Evolutionary conservation across 2,888 invertebrate species (phyloP), one percentile per base, ranked within the genome.

Genomic region (Arctia plantaginis): DNA sequence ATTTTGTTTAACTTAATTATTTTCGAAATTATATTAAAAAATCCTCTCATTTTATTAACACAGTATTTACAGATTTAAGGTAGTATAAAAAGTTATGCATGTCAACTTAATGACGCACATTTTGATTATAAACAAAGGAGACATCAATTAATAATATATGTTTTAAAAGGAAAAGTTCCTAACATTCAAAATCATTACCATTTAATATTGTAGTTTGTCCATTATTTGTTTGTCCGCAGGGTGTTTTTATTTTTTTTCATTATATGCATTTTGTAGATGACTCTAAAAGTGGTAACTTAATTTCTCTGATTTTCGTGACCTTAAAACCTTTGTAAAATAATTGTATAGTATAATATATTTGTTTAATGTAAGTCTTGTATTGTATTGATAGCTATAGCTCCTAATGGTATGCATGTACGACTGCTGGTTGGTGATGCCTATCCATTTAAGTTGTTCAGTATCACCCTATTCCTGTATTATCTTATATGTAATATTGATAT

Each of bases 261-360:
- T 81, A 80, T 71, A 65, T 74, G 71, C 79, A 75, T 72, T 77
- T 30, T 18, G 85, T 82, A 82, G 75, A 75, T 86, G 85, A 90
- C 90, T 90, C 91, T 89, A 89, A 93, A 94, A 94, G 94, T 95
- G 94, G 94, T 95, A 94, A 91, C 89, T 87, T 95, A 95, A 94
- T 94, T 94, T 95, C 94, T 95, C 94, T 91, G 85, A 90, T 90
- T 89, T 89, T 84, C 87, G 85, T 88, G 86, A 83, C 82, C 79
- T 77, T 78, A 41, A 72, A 79, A 82, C 78, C 75, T 82, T 84
- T 73, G 71, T 78, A 77, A 75, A 74, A 78, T 30, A 41, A n/a
- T 76, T 84, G 73, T 78, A 83, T 86, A 82, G 79, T 83, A 66
- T 65, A 83, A 83, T 80, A 77, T 81, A 82, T 91, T 92, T 93